Conservation (phyloP, 2,888 invertebrate species). For the Scelioninae gen. 1 region DNA sequence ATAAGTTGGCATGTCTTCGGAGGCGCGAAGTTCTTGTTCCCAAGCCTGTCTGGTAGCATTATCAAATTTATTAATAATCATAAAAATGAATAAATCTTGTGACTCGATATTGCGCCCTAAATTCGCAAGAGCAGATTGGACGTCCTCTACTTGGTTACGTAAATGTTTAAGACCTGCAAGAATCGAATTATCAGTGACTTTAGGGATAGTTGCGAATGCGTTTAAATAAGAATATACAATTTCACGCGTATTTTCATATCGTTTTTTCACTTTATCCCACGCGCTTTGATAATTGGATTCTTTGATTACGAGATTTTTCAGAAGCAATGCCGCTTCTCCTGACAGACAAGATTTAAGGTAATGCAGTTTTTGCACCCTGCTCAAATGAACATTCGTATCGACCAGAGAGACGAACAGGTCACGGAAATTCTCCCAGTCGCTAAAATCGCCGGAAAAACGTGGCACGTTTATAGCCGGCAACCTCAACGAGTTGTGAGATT, state of each 20-base stretch:
- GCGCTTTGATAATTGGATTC: neutral
- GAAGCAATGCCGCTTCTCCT: conserved; percentile 15
- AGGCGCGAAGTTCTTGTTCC: conserved; percentile 13
- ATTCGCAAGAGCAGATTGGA: neutral
- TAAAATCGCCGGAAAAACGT: conserved; percentile 11
- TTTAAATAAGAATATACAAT: conserved; percentile 12
- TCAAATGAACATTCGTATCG: conserved; percentile 1
- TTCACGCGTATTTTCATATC: conserved; percentile 14
- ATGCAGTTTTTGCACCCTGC: conserved; percentile 13
- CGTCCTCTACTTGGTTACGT: conserved; percentile 3
- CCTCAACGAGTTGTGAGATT: too few relatives aligned
- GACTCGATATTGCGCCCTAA: neutral
- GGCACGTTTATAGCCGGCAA: conserved; percentile 11
- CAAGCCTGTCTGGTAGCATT: conserved; percentile 5
- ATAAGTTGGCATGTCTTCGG: conserved; percentile 12
- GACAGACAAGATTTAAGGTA: conserved; percentile 9
- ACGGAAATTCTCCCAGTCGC: conserved; percentile 14
- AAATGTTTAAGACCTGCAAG: neutral
- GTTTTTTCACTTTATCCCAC: neutral
- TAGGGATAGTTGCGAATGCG: neutral
- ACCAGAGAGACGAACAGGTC: conserved; percentile 10
- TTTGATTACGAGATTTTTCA: neutral
- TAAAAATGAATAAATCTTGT: conserved; percentile 25
- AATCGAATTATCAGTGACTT: conserved; percentile 1
- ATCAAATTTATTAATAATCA: conserved; percentile 22